Conservation (phyloP, 2,888 invertebrate species). For the Drosophila anomelani region DNA sequence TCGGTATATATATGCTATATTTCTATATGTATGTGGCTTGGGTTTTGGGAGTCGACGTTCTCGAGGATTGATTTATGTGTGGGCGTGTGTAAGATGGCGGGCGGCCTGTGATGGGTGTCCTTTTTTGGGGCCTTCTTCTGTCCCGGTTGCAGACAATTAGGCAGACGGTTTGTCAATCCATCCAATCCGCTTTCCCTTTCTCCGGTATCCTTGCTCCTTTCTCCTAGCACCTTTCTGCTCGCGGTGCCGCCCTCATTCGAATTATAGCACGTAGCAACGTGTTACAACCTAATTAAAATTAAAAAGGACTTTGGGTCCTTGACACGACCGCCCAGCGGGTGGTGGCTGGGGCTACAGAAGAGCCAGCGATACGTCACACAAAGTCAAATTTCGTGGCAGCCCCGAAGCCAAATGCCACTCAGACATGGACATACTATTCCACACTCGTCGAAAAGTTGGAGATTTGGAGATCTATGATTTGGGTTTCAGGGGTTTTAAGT, state of each 20-base stretch:
- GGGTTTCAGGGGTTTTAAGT: not conserved
- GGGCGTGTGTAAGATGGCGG: constrained; percentile 19
- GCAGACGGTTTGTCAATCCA: constrained; percentile 42
- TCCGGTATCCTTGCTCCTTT: not conserved
- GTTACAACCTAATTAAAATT: constrained; percentile 80
- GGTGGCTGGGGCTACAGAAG: constrained; percentile 8
- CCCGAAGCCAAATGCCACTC: constrained; percentile 75
- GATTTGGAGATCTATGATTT: not conserved
- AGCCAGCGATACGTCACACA: constrained; percentile 59
- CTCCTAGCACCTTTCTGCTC: constrained; percentile 1
- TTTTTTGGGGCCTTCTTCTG: constrained; percentile 14
- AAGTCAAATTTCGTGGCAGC: constrained; percentile 74
- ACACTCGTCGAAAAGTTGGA: not conserved
- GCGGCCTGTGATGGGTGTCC: constrained; percentile 16
- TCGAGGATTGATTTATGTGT: constrained; percentile 48
- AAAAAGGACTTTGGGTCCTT: constrained; percentile 71
- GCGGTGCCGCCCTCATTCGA: constrained; percentile 22
- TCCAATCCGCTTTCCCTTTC: constrained; percentile 23
- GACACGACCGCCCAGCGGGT: constrained; percentile 64
- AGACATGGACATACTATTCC: constrained; percentile 48
- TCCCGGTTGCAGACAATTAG: constrained; percentile 66
- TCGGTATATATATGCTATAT: constrained; percentile 34
- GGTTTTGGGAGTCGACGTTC: constrained; percentile 9
- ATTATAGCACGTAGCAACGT: constrained; percentile 73
- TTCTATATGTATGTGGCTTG: not conserved